A percentile compares a stretch with the other conserved stretches of the same genome.
Conservation (phyloP, 2,797 vertebrate species). For the Perodicticus potto region DNA sequence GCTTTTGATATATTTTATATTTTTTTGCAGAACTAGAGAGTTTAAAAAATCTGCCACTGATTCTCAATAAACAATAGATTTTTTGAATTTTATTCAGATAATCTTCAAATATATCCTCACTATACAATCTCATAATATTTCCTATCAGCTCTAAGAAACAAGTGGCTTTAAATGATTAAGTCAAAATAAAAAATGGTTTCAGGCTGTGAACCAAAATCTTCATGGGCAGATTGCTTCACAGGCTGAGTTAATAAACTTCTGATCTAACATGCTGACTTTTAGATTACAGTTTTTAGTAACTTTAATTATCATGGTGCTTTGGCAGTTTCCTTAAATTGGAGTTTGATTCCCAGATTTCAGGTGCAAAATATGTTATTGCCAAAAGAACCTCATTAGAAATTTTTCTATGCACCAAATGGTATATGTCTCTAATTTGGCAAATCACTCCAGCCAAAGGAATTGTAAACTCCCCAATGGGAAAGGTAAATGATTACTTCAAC, state of each 20-base stretch:
- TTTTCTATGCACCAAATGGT: constrained; percentile 16
- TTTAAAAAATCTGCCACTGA: background rate
- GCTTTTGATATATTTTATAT: background rate
- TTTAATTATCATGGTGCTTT: constrained; percentile 85
- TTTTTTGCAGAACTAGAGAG: background rate
- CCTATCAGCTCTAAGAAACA: constrained; percentile 57
- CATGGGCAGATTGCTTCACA: constrained; percentile 85
- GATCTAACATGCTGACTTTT: constrained; percentile 83
- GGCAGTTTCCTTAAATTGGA: constrained; percentile 79
- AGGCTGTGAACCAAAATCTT: constrained; percentile 80
- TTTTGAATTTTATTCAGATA: background rate
- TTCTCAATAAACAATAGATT: background rate
- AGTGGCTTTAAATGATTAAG: constrained; percentile 77
- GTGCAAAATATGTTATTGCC: constrained; percentile 67
- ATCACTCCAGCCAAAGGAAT: background rate
- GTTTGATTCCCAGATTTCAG: constrained; percentile 72
- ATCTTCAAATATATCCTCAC: background rate
- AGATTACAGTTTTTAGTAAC: constrained; percentile 84
- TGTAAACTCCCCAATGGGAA: background rate
- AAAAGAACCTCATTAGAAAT: constrained; percentile 46
- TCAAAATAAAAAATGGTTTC: constrained; percentile 80
- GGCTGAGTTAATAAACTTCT: constrained; percentile 85
- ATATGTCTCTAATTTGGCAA: background rate
- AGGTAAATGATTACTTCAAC: background rate
- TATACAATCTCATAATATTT: background rate